Evolutionary conservation across 2,888 invertebrate species (phyloP).

Genomic region (Nomada fucata): DNA sequence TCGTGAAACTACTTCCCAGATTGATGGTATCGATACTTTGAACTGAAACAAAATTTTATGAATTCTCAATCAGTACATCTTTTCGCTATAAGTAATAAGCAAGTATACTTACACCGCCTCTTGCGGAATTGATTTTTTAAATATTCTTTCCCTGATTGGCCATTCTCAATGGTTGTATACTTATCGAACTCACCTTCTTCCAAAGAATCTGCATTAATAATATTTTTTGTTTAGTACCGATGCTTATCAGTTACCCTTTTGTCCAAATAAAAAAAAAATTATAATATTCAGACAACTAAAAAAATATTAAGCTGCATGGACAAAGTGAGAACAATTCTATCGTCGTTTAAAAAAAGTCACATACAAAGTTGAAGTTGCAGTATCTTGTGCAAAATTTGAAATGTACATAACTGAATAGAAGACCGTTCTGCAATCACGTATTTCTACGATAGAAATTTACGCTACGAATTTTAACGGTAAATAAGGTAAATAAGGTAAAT

Average conservation of each 20-base stretch:
- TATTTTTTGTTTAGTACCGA: background rate
- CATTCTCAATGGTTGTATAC: background rate
- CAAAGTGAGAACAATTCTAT: too few relatives aligned
- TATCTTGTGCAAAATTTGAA: too few relatives aligned
- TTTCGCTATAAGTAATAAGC: conserved; percentile 15
- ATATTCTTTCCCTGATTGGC: background rate
- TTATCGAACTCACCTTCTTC: conserved; percentile 26
- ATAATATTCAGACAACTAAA: background rate
- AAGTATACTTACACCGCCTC: background rate
- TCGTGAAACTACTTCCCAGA: conserved; percentile 87
- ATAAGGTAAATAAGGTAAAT: too few relatives aligned
- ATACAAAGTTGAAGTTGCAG: too few relatives aligned
- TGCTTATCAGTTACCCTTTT: background rate
- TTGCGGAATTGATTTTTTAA: background rate
- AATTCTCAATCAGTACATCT: background rate
- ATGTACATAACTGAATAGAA: too few relatives aligned
- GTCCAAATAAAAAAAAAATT: background rate
- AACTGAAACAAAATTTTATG: conserved; percentile 53
- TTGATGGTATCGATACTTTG: conserved; percentile 85
- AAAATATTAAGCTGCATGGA: background rate
- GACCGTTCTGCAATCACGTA: too few relatives aligned
- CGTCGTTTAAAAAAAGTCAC: too few relatives aligned
- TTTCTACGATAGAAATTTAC: too few relatives aligned
- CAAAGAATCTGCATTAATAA: conserved; percentile 19
- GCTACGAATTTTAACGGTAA: too few relatives aligned